Evolutionary conservation across 1,140 invertebrate genomes (phyloP).

Genomic region (honey bee (Apis mellifera)): Amel_HAv3.1 CM009933.2:7143501-7144000

Average conservation of each 20-base stretch:
- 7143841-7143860: neutral
- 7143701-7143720: slow-evolving; percentile 48
- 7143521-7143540: slow-evolving; percentile 12
- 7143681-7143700: slow-evolving; percentile 22
- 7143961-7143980: slow-evolving; percentile 18
- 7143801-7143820: slow-evolving; percentile 39
- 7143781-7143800: slow-evolving; percentile 7
- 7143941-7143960: slow-evolving; percentile 20
- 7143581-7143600: slow-evolving; percentile 63
- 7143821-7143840: slow-evolving; percentile 36
- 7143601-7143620: slow-evolving; percentile 61
- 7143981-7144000: slow-evolving; percentile 28
- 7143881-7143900: neutral
- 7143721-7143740: slow-evolving; percentile 49
- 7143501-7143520: neutral
- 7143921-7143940: slow-evolving; percentile 8
- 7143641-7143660: slow-evolving; percentile 51
- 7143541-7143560: slow-evolving; percentile 14
- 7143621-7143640: slow-evolving; percentile 56
- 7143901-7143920: neutral
- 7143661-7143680: slow-evolving; percentile 62
- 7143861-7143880: neutral
- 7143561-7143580: slow-evolving; percentile 65
- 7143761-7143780: neutral
- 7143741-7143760: neutral